Base-by-base conservation (phyloP, 1,140 invertebrate genomes). In the Melitaea cinxia region DNA sequence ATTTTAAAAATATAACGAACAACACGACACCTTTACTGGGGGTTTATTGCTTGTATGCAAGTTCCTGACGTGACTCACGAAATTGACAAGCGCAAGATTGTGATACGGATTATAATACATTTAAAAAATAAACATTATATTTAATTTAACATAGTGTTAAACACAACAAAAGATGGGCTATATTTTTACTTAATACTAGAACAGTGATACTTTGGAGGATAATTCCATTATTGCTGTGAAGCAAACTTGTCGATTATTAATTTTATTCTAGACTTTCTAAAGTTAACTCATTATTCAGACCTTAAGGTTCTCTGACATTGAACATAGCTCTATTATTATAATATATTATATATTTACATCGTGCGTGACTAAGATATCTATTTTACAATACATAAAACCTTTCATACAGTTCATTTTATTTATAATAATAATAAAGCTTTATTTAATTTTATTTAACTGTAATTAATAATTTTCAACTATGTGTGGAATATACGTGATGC, bases 81-180 rank as follows among this genome's bases (percentile, higher is more conserved):
- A 47, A 23, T 33, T 49, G 56, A 15, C 26, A 52, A 52, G 49
- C 26, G 49, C 19, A 17, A 17, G 37, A 42, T 42, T 42, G 37
- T 42, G 14, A 17, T 42, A 14, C 37, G 37, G 37, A 14, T 42
- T 17, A 6, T 42, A 19, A 52, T 28, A 15, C 19, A 14, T n/a
- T 2, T 14, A 26, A n/a, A 52, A 14, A 52, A 14, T 4, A 30
- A 24, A 47, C 17, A 23, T 21, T 47, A 10, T 7, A 33, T 33
- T 33, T 33, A 42, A 19, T 42, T 17, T 17, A 42, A 19, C 30
- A 33, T 33, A 9, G 12, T 33, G 30, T 33, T 33, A 33, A 33
- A 1, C 30, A 7, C 12, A 10, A 1, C 6, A 33, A 6, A 1
- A 9, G 30, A 33, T 33, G 30, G 12, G n/a, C n/a, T n/a, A n/a